Evolutionary conservation across 1,140 invertebrate genomes (phyloP).

Genomic region (Ruditapes philippinarum): DNA sequence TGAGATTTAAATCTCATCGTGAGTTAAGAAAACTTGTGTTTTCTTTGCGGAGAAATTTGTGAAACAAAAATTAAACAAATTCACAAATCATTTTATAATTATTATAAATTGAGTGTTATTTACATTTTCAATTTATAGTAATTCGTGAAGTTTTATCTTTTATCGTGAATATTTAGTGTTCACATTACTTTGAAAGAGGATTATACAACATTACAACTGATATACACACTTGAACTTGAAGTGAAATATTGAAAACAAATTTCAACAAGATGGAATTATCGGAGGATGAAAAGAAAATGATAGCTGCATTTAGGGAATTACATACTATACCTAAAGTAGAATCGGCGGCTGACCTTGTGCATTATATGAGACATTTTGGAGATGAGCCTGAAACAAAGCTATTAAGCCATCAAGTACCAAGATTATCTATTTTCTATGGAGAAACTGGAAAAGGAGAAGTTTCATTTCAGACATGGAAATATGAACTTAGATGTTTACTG

Average conservation of each 20-base stretch:
- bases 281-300: background rate
- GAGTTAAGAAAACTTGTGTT: too few relatives aligned
- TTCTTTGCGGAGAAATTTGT: too few relatives aligned
- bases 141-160: too few relatives aligned
- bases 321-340: background rate
- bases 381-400: background rate
- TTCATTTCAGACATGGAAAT: constrained; percentile 1
- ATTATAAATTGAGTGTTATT: too few relatives aligned
- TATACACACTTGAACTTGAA: too few relatives aligned
- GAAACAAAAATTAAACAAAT: too few relatives aligned
- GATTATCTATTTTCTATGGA: constrained; percentile 14
- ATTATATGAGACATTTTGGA: background rate
- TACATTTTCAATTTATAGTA: too few relatives aligned
- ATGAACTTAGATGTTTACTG: constrained; percentile 20
- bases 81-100: too few relatives aligned
- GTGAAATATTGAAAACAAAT: background rate
- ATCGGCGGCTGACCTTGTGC: background rate
- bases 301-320: background rate
- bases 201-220: too few relatives aligned
- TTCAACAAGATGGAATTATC: background rate
- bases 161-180: too few relatives aligned
- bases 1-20: too few relatives aligned
- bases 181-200: too few relatives aligned
- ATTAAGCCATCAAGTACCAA: background rate
- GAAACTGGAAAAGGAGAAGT: constrained; percentile 34